Evolutionary conservation across 2,797 vertebrate genomes (phyloP).

Genomic region (Dallia pectoralis): DNA sequence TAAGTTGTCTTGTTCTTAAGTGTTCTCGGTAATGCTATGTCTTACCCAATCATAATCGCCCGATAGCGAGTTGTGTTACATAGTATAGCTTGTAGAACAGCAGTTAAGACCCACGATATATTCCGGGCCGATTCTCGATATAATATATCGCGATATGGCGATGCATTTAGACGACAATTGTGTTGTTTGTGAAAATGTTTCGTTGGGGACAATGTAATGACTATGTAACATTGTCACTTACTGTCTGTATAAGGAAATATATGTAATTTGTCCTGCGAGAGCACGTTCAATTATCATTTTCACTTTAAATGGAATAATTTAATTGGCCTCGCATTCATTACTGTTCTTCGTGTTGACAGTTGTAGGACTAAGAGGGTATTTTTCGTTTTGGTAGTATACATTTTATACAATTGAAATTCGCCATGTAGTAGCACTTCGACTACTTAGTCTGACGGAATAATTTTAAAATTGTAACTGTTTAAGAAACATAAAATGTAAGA

Average conservation of each 20-base stretch:
- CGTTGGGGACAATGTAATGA: not conserved
- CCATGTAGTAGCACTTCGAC: too few relatives aligned
- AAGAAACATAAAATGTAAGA: too few relatives aligned
- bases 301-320: not conserved
- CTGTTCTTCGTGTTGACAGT: too few relatives aligned
- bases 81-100: not conserved
- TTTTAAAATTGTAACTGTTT: too few relatives aligned
- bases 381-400: too few relatives aligned
- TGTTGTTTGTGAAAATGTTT: not conserved
- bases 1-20: slow-evolving; percentile 54
- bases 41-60: not conserved
- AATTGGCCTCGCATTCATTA: too few relatives aligned
- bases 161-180: not conserved
- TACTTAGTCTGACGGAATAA: too few relatives aligned
- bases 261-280: not conserved
- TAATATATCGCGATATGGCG: not conserved
- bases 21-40: not conserved
- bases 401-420: too few relatives aligned
- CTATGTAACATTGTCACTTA: not conserved
- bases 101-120: not conserved
- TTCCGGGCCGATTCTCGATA: not conserved
- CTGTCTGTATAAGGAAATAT: not conserved
- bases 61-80: not conserved
- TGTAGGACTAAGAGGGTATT: too few relatives aligned
- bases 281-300: not conserved